Evolutionary conservation across 2,888 invertebrate species (phyloP).

Genomic region (Nudaria mundana): DNA sequence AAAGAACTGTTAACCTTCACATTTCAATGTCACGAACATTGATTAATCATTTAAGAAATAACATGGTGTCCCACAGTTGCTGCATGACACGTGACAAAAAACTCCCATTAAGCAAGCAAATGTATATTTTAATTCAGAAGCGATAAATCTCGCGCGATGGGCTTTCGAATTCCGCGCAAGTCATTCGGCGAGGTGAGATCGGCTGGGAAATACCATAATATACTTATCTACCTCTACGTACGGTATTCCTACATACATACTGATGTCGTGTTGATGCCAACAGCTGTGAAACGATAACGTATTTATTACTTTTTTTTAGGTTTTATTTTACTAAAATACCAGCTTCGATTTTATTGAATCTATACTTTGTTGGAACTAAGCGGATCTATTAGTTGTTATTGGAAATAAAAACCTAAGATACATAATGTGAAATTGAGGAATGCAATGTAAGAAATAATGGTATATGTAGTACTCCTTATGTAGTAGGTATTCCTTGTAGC

Average conservation of each 20-base stretch:
- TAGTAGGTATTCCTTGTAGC: too few species aligned
- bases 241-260: constrained; percentile 54
- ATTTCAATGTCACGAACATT: constrained; percentile 47
- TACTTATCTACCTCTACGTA: constrained; percentile 45
- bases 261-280: constrained; percentile 54
- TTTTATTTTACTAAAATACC: constrained; percentile 23
- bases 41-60: constrained; percentile 62
- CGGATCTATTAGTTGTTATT: constrained; percentile 26
- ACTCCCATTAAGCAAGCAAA: constrained; percentile 74
- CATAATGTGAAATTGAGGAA: too few species aligned
- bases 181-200: constrained; percentile 77
- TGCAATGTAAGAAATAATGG: constrained; percentile 50
- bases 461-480: too few species aligned
- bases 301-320: constrained; percentile 41
- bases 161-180: constrained; percentile 81
- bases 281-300: constrained; percentile 45
- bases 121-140: constrained; percentile 79
- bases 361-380: constrained; percentile 21
- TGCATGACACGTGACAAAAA: constrained; percentile 76
- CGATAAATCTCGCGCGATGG: constrained; percentile 79
- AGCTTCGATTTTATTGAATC: constrained; percentile 19
- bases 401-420: constrained; percentile 36
- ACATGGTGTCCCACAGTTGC: constrained; percentile 50
- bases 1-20: constrained; percentile 33
- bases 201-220: constrained; percentile 77